A percentile compares a stretch with the other conserved stretches of the same genome.
Conservation (phyloP, 92 coral and sea anemone species). For the Paramuricea clavata region DNA sequence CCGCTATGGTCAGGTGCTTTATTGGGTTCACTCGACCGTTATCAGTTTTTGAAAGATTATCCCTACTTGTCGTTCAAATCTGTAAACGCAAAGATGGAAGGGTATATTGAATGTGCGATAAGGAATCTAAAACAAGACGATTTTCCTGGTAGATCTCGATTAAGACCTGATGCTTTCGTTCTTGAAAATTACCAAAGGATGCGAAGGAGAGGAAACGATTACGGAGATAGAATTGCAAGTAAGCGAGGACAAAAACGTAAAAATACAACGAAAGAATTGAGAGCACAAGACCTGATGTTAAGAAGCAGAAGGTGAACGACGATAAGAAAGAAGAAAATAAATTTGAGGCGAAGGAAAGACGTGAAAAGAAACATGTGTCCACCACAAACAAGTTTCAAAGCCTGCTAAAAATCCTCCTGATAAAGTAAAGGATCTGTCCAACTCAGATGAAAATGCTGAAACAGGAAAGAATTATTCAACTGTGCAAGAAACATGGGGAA, state of each 20-base stretch:
- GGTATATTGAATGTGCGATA: constrained; percentile 5
- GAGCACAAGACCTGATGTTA: background rate
- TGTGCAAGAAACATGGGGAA: constrained; percentile 20
- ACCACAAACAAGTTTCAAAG: background rate
- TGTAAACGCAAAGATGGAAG: background rate
- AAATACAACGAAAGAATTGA: background rate
- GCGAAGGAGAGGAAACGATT: constrained; percentile 8
- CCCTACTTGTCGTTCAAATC: constrained; percentile 17
- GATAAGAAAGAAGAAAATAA: too few species aligned
- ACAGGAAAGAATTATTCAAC: too few species aligned
- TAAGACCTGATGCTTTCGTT: constrained; percentile 8
- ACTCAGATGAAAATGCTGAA: too few species aligned
- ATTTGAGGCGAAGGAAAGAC: background rate
- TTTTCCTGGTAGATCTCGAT: background rate
- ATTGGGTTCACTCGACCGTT: background rate
- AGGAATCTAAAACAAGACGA: constrained; percentile 8
- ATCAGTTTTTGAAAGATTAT: background rate
- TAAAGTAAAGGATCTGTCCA: too few species aligned
- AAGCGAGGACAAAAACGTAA: too few species aligned
- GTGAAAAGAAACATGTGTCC: too few species aligned
- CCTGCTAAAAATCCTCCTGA: too few species aligned
- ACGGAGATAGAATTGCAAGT: background rate
- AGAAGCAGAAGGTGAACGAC: background rate
- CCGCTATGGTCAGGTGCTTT: constrained; percentile 8
- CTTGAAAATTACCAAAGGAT: constrained; percentile 5